Evolutionary conservation across 1,140 invertebrate genomes (phyloP), one percentile per base, ranked within the genome.

Genomic region (Apis florea): DNA sequence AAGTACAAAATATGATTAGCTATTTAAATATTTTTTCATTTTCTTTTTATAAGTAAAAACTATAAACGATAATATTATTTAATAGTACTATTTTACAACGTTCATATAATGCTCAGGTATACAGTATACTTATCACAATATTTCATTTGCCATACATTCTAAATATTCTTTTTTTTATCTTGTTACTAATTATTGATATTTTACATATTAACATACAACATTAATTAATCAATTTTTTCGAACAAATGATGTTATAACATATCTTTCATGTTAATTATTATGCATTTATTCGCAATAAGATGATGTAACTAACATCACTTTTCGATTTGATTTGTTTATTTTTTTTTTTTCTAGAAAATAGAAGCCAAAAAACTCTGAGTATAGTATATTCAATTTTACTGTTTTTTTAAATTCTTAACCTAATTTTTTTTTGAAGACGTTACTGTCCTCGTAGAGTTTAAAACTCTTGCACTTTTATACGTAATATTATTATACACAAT

Each of bases 121-220:
- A 81, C 53, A 88, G 59, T 86, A 88, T 79, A 87, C 80, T 86
- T 90, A 90, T 90, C 89, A 90, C 89, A 90, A 85, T 88, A 82
- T 86, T 89, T 81, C 83, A 75, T 78, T 82, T 67, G 71, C 84
- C 78, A 79, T 79, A 88, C 69, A 87, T 56, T 40, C 73, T 58
- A 86, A 58, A 70, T 84, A 64, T 64, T 69, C n/a, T 85, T 77
- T n/a, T 6, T 54, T 31, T 64, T 74, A 56, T 53, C 71, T 71
- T 17, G 56, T 76, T 12, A 5, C 71, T 56, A 74, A 70, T 66
- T 77, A 79, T 21, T 68, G 58, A 59, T 31, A 59, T 26, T 78
- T 82, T 85, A 81, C 58, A 73, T 63, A 69, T 85, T 79, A 88
- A 88, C 63, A 83, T 31, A 71, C 51, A 79, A 66, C 59, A 69